These are phyloP conservation scores for Aspiorhynchus laticeps DNA, from an alignment of 2,113 vertebrate genomes.

Conservation along the genomic window DNA sequence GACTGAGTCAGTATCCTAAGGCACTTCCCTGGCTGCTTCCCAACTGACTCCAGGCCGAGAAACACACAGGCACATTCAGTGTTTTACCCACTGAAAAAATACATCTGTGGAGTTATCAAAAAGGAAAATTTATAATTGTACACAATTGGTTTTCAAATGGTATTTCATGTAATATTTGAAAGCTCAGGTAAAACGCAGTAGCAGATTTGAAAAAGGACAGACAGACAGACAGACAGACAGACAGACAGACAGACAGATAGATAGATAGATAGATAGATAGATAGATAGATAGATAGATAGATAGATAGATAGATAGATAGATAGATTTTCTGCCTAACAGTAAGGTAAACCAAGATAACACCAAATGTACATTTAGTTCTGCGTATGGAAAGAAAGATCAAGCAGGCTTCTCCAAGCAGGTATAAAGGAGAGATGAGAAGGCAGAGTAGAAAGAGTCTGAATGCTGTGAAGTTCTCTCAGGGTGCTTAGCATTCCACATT, in stretches of 20 bases:
- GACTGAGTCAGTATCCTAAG: conserved; percentile 3
- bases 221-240: not conserved
- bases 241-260: not conserved
- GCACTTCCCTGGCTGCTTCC: not conserved
- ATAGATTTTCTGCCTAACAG: too few relatives aligned
- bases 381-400: not conserved
- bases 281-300: not conserved
- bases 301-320: not conserved
- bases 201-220: not conserved
- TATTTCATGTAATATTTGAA: not conserved
- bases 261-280: not conserved
- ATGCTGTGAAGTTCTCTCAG: conserved; percentile 46
- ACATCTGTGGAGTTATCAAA: not conserved
- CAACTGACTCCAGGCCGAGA: not conserved
- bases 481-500: conserved; percentile 57
- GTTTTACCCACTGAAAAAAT: conserved; percentile 11
- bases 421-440: conserved; percentile 22
- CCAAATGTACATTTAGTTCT: not conserved
- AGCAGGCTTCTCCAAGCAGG: conserved; percentile 9
- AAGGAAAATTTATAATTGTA: not conserved
- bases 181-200: too few relatives aligned
- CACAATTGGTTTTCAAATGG: not conserved
- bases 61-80: not conserved
- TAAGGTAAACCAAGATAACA: not conserved
- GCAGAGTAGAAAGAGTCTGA: conserved; percentile 30